Evolutionary conservation across 2,797 vertebrate species (phyloP).

Genomic region (Galagoides demidoff): DNA sequence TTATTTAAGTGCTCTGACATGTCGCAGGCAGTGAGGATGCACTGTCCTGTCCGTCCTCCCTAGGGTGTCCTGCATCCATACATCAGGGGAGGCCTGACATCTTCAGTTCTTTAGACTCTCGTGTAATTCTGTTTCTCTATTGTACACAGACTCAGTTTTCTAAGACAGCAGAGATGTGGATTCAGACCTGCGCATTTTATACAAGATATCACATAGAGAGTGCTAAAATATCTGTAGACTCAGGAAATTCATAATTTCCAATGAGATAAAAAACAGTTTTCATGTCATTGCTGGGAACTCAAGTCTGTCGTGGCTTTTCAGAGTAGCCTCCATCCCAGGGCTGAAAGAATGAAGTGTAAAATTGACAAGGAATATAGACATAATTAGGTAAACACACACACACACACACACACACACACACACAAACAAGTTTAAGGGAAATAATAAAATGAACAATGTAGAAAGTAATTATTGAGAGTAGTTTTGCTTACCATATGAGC

Average conservation of each 20-base stretch:
- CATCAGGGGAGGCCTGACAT: rapidly evolving
- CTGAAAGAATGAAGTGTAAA: background rate
- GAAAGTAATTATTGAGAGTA: background rate
- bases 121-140: background rate
- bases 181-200: background rate
- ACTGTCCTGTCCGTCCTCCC: no score
- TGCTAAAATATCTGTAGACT: background rate
- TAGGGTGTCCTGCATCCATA: rapidly evolving
- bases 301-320: background rate
- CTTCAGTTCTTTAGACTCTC: background rate
- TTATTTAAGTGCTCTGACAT: background rate
- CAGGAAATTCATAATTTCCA: rapidly evolving
- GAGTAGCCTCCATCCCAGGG: background rate
- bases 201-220: background rate
- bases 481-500: background rate
- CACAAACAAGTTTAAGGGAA: background rate
- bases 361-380: background rate
- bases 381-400: background rate
- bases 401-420: background rate
- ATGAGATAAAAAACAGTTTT: background rate
- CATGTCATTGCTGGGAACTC: background rate
- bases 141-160: background rate
- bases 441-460: background rate
- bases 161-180: background rate
- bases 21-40: rapidly evolving